Conservation (phyloP, 1,140 invertebrate genomes). For the Centruroides sculpturatus region DNA sequence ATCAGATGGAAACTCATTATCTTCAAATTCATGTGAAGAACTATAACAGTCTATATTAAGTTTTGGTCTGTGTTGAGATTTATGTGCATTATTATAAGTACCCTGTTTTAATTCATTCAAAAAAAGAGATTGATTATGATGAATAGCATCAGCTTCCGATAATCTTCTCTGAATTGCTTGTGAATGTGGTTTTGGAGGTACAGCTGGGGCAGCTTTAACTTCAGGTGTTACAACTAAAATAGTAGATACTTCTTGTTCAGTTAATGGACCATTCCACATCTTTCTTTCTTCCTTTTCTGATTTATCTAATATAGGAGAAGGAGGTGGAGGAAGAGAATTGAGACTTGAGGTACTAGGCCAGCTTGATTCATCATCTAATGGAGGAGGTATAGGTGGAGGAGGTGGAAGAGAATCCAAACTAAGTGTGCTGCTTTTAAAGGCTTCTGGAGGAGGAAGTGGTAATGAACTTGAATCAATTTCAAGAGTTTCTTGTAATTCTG, state of each 20-base stretch:
- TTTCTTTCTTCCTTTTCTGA: constrained; percentile 50
- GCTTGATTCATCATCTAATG: constrained; percentile 15
- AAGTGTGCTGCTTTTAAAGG: constrained; percentile 19
- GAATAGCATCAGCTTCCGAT: constrained; percentile 11
- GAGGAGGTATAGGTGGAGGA: constrained; percentile 22
- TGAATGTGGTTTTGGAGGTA: constrained; percentile 1
- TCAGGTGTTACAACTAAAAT: constrained; percentile 24
- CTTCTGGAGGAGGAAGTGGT: constrained; percentile 38
- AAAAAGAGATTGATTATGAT: constrained; percentile 12
- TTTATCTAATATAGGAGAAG: constrained; percentile 52
- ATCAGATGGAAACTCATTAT: constrained; percentile 19
- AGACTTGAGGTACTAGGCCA: constrained; percentile 20
- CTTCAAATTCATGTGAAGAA: not conserved
- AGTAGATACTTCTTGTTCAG: constrained; percentile 10
- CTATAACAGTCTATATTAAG: too few species aligned
- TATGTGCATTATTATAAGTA: too few species aligned
- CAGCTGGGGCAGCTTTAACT: constrained; percentile 1
- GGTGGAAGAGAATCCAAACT: constrained; percentile 27
- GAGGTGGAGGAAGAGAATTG: constrained; percentile 28
- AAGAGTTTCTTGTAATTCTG: constrained; percentile 3
- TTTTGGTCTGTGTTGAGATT: too few species aligned
- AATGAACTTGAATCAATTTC: constrained; percentile 24
- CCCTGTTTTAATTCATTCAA: constrained; percentile 13
- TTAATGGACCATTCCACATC: constrained; percentile 25
- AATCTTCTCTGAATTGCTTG: constrained; percentile 1